Base-by-base conservation (phyloP, 2,797 vertebrate genomes). In the Gymnothorax reevesii region DNA sequence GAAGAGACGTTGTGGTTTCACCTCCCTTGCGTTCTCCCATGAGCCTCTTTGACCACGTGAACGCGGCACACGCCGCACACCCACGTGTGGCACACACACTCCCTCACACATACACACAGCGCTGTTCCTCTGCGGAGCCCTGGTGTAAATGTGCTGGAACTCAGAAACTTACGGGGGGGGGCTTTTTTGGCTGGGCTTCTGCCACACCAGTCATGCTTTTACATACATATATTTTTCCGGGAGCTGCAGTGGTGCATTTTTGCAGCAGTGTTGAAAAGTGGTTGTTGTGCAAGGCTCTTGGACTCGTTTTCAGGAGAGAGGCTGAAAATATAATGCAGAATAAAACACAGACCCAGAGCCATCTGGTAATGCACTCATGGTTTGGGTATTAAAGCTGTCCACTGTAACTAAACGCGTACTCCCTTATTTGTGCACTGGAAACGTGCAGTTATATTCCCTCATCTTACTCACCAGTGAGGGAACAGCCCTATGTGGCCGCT, bases 141-240 rank as follows among this genome's bases (percentile, higher is more conserved):
- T 42, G 82, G 55, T 55, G n/a, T 85, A 85, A 69, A 88, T 88
- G 79, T 92, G 91, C 86, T 90, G 88, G 55, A 88, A 88, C 88
- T 84, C 89, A 85, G 15, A 80, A 91, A 92, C 90, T 89, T 42
- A 42, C 88, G 87, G 77, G 90, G 90, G 90, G 86, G 27, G 73
- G 75, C 25, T 77, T 80, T 91, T 87, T 86, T 88, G 86, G 90
- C 77, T 86, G 73, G 85, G 20, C 20, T 89, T 88, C 83, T 89
- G 33, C 73, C 73, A 52, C 73, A 42, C 73, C 42, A 20, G 15
- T 15, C 15, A 1, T 64, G 7, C 20, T 73, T 33, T 42, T 42
- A 33, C 42, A 15, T 64, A 20, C 15, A 17, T 25, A 1, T 75
- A 17, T 42, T 77, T 77, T 77, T 77, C 73, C 7, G 73, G 73